Conservation (phyloP, 2,888 invertebrate genomes). For the Trichogramma dendrolimi region DNA sequence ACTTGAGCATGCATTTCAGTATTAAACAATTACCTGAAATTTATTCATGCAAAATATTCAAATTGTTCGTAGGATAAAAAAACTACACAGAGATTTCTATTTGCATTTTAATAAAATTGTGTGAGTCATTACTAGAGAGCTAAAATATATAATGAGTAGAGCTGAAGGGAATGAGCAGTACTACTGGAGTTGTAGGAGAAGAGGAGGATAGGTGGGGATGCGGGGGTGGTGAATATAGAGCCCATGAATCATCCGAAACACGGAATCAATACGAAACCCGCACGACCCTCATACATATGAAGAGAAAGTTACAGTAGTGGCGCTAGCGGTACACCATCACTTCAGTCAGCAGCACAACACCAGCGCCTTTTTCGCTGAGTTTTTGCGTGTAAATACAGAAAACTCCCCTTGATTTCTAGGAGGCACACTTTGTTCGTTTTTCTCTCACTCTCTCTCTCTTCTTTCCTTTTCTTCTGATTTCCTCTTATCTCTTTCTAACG, state of each 20-base stretch:
- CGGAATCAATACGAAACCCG: conserved; percentile 48
- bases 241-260: conserved; percentile 49
- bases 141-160: too few relatives aligned
- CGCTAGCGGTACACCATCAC: not conserved
- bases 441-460: not conserved
- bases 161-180: too few relatives aligned
- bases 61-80: too few relatives aligned
- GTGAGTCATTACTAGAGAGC: too few relatives aligned
- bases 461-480: not conserved
- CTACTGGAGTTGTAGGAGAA: not conserved
- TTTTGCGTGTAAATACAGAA: not conserved
- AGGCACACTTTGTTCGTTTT: not conserved
- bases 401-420: not conserved
- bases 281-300: conserved; percentile 34
- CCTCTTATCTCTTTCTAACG: too few relatives aligned
- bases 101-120: too few relatives aligned
- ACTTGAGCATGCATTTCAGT: too few relatives aligned
- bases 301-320: too few relatives aligned
- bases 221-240: conserved; percentile 17
- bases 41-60: too few relatives aligned
- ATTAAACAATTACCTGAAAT: too few relatives aligned
- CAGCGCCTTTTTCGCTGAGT: conserved; percentile 6
- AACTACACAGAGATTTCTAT: too few relatives aligned
- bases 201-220: conserved; percentile 1
- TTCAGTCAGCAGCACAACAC: conserved; percentile 4